Evolutionary conservation across 2,888 invertebrate species (phyloP).

Genomic region (Aporophyla nigra): DNA sequence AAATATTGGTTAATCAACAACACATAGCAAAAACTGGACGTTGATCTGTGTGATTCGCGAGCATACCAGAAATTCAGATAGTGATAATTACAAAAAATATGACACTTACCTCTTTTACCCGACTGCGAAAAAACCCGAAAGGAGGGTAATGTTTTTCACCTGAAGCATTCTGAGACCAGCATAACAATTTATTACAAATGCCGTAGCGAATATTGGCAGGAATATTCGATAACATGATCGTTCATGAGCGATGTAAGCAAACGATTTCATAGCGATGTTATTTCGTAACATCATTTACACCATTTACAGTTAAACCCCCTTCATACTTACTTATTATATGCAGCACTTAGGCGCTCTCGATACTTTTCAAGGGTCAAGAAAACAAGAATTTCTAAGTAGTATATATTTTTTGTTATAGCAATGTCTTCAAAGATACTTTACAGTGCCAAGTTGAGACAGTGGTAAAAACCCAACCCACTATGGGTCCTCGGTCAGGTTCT

Average conservation of each 20-base stretch:
- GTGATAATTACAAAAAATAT: neutral
- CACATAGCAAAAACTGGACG: neutral
- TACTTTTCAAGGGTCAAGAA: constrained; percentile 5
- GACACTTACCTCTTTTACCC: constrained; percentile 40
- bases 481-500: neutral
- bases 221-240: neutral
- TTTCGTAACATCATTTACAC: neutral
- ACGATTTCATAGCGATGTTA: neutral
- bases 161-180: neutral
- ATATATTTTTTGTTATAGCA: constrained; percentile 38
- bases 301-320: neutral
- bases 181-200: constrained; percentile 1
- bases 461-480: neutral
- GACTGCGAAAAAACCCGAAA: neutral
- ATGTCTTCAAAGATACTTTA: neutral
- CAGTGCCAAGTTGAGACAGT: neutral
- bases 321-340: neutral
- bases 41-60: neutral
- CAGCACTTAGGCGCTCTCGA: neutral
- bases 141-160: neutral
- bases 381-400: constrained; percentile 11
- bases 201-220: neutral
- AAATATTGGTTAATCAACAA: constrained; percentile 6
- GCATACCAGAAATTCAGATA: neutral
- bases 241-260: neutral